Evolutionary conservation across 2,113 vertebrate genomes (phyloP).

Genomic region (Saccopteryx leptura): DNA sequence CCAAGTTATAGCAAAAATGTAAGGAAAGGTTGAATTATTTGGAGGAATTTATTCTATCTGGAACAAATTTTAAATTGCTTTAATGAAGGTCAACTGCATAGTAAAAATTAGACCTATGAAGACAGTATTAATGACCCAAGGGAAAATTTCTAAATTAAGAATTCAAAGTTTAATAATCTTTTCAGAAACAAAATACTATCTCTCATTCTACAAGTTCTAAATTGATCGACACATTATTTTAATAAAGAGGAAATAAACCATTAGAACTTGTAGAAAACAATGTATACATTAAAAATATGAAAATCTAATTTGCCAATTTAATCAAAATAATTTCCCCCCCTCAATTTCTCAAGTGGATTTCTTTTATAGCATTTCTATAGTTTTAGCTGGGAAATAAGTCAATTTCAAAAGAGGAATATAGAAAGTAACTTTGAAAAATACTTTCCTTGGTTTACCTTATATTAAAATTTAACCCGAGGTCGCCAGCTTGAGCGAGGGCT

Average conservation of each 20-base stretch:
- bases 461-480: slow-evolving; percentile 60
- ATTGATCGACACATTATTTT: neutral
- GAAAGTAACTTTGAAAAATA: slow-evolving; percentile 25
- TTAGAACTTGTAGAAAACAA: slow-evolving; percentile 45
- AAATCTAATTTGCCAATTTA: slow-evolving; percentile 7
- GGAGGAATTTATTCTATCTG: neutral
- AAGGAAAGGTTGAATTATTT: slow-evolving; percentile 48
- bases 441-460: slow-evolving; percentile 39
- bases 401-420: slow-evolving; percentile 19
- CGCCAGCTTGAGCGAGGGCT: too few species aligned
- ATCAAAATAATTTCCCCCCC: neutral
- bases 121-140: slow-evolving; percentile 12
- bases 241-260: slow-evolving; percentile 14
- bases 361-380: slow-evolving; percentile 13
- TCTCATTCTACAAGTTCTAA: slow-evolving; percentile 30
- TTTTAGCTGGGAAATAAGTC: slow-evolving; percentile 54
- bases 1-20: slow-evolving; percentile 19
- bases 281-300: neutral
- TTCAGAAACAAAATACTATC: neutral
- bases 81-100: slow-evolving; percentile 19
- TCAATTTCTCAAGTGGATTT: slow-evolving; percentile 48
- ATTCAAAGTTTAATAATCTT: slow-evolving; percentile 34
- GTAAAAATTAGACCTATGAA: slow-evolving; percentile 59
- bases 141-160: slow-evolving; percentile 49
- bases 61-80: slow-evolving; percentile 48